phyloP scores from a whole-genome alignment of 1,140 invertebrate species.

The Drosophila pandora region DNA sequence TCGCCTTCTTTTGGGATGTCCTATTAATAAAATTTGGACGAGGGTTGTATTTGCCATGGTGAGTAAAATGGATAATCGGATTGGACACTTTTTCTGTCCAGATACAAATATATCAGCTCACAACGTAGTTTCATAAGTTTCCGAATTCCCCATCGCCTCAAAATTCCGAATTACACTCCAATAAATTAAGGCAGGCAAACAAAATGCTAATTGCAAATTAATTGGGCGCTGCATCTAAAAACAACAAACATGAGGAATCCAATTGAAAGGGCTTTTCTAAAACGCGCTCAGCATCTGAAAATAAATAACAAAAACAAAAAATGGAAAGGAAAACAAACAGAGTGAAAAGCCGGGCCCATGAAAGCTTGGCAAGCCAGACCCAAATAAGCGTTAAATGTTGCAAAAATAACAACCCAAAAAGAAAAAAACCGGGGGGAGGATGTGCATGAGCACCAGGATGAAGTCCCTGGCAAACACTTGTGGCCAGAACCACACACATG shows the following conservation, averaged over 20 bases:
- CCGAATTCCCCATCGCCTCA: not conserved
- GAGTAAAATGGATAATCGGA: conserved; percentile 73
- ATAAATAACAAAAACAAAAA: conserved; percentile 53
- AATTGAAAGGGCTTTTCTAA: conserved; percentile 46
- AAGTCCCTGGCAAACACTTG: conserved; percentile 69
- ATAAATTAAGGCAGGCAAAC: conserved; percentile 21
- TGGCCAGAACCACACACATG: conserved; percentile 66
- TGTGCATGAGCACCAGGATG: conserved; percentile 13
- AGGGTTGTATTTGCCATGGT: conserved; percentile 57
- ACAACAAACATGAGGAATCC: conserved; percentile 57
- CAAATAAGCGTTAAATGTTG: conserved; percentile 82
- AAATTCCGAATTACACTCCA: conserved; percentile 15
- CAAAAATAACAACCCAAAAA: conserved; percentile 69
- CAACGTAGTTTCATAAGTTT: not conserved
- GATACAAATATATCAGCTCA: not conserved
- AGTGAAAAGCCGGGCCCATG: conserved; percentile 44
- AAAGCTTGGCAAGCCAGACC: conserved; percentile 71
- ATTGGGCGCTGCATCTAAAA: conserved; percentile 75
- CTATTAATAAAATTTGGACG: conserved; percentile 37
- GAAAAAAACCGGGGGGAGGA: not conserved
- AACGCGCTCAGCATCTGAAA: conserved; percentile 33
- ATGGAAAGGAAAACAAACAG: conserved; percentile 59
- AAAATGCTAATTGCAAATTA: conserved; percentile 81
- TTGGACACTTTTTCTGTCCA: conserved; percentile 34
- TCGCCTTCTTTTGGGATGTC: conserved; percentile 33